Base-by-base conservation (phyloP, 2,113 vertebrate genomes). In the Muntiacus reevesi region DNA sequence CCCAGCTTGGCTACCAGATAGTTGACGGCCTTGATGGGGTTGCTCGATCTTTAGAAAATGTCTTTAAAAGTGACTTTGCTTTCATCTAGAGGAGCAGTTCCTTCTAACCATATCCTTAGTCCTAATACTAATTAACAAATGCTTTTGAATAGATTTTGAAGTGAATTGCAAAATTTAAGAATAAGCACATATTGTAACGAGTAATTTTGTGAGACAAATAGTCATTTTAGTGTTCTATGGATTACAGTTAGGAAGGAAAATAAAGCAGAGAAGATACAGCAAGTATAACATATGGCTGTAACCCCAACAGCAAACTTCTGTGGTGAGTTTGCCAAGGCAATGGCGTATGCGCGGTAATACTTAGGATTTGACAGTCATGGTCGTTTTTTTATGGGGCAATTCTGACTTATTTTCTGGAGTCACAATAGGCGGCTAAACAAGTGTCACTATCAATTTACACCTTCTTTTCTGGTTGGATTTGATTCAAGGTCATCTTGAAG, bases 401-500 rank as follows among this genome's bases (percentile, higher is more conserved):
- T 93, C 71, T 78, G 81, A 60, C 40, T 79, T 87, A 64, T 87
- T 97, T 82, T 83, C 54, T 57, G 23, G 57, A 94, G 55, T 91
- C 54, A 27, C 0, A 21, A 67, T 67, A 82, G 43, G 43, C 15
- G 25, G 47, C n/a, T 60, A 74, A 36, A 36, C 2, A n/a, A 95
- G 43, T 82, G 78, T 95, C 86, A 64, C 59, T 30, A 33, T 25
- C 60, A 67, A 23, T 89, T 76, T 52, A 43, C 8, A 19, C 85
- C 79, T 96, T 95, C 64, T 97, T 82, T 96, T 47, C 57, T 82
- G 45, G 82, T n/a, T 97, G 76, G 78, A 92, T 97, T 87, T 40
- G 64, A 94, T 94, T 97, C 98, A 96, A 97, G 96, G 97, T 98
- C 95, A 93, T 92, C 50, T 90, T 90, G 71, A 90, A 97, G 94